Percentiles rank a stretch among this genome's conserved stretches.
phyloP scores from a whole-genome alignment of 2,888 invertebrate genomes.

The Apamea sordens region DNA sequence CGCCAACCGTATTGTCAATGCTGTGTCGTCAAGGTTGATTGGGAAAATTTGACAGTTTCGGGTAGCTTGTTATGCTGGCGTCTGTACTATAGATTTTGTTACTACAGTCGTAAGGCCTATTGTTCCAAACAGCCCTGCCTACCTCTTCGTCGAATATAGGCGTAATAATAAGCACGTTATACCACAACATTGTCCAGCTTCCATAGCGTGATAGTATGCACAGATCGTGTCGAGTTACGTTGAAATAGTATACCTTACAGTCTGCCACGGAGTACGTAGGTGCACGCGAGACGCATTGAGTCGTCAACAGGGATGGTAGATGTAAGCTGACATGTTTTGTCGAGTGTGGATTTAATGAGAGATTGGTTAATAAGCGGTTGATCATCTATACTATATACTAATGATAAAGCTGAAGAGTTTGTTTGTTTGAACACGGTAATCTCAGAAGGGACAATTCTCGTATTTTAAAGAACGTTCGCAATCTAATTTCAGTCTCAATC shows the following conservation, averaged over 20 bases:
- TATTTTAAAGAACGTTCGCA: no score
- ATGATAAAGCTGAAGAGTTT: no score
- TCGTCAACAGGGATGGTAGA: conserved; percentile 25
- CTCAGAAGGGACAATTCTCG: no score
- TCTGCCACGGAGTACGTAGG: conserved; percentile 17
- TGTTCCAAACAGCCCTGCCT: not conserved
- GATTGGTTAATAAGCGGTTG: not conserved
- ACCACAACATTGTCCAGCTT: not conserved
- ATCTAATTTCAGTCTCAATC: no score
- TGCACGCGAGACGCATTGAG: conserved; percentile 41
- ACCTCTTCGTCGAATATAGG: not conserved
- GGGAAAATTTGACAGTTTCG: no score
- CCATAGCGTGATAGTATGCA: conserved; percentile 32
- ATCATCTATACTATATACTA: not conserved
- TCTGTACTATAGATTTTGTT: no score
- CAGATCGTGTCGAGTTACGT: conserved; percentile 24
- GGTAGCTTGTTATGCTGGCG: no score
- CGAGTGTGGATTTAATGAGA: not conserved
- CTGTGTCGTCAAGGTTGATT: no score
- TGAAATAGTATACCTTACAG: conserved; percentile 28
- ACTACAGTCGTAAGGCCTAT: no score
- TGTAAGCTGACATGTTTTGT: conserved; percentile 17
- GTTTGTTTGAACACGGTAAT: no score
- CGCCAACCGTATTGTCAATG: no score
- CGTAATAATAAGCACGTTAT: not conserved